A percentile compares a stretch with the other conserved stretches of the same genome.
phyloP scores from a whole-genome alignment of 2,113 vertebrate species.

The Ibidorhyncha struthersii region DNA sequence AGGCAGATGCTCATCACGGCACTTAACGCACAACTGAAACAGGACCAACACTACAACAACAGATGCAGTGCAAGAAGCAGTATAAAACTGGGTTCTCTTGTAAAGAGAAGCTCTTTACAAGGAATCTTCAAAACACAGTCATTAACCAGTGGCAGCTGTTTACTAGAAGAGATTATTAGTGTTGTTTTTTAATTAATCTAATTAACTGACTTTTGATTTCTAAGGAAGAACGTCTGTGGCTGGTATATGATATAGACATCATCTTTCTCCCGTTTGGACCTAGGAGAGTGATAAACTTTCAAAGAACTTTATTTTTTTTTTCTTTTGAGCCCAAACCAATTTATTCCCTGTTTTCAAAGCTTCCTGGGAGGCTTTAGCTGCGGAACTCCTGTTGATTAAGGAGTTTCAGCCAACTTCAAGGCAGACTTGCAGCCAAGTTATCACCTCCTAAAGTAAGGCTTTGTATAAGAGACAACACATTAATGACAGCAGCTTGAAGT shows the following conservation, averaged over 20 bases:
- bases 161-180: neutral
- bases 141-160: neutral
- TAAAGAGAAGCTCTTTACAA: neutral
- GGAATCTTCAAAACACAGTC: neutral
- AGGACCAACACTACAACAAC: neutral
- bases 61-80: neutral
- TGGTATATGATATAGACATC: neutral
- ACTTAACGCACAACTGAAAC: fast-evolving
- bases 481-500: neutral
- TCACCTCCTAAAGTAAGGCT: neutral
- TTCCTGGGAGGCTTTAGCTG: neutral
- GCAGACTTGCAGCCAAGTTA: neutral
- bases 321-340: neutral
- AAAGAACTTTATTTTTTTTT: neutral
- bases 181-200: neutral
- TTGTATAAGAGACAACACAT: neutral
- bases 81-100: neutral
- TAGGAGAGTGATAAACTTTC: neutral
- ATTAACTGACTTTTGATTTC: neutral
- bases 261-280: neutral
- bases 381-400: neutral
- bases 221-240: neutral
- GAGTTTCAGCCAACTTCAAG: neutral
- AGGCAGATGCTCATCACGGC: neutral
- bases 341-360: neutral